Conservation (phyloP, 2,888 invertebrate genomes). For the Nezara viridula region DNA sequence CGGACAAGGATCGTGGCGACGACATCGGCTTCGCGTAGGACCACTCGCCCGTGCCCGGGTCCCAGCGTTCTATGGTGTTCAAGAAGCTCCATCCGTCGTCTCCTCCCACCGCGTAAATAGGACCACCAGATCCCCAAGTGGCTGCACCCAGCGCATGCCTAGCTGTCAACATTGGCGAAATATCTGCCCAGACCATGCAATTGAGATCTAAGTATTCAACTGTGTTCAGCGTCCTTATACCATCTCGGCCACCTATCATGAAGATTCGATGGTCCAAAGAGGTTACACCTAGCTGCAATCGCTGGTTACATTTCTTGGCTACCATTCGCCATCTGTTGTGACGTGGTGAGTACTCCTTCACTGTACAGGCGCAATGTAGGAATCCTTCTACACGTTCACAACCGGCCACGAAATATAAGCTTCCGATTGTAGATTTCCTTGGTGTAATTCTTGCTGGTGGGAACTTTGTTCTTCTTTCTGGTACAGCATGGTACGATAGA, state of each 20-base stretch:
- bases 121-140: constrained; percentile 81
- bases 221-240: constrained; percentile 92
- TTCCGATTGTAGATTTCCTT: constrained; percentile 91
- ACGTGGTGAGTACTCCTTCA: constrained; percentile 30
- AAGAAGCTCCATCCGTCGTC: constrained; percentile 98
- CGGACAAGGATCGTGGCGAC: constrained; percentile 89
- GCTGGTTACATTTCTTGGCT: constrained; percentile 82
- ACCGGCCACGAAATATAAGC: constrained; percentile 89
- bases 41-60: constrained; percentile 90
- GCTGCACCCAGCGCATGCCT: constrained; percentile 72
- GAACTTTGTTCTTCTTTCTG: constrained; percentile 72
- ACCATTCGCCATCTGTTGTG: constrained; percentile 68
- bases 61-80: constrained; percentile 94
- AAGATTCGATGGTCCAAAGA: constrained; percentile 85
- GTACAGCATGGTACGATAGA: constrained; percentile 91
- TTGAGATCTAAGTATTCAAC: constrained; percentile 91
- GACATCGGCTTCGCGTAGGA: constrained; percentile 92
- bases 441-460: constrained; percentile 87
- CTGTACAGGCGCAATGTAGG: neutral
- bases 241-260: constrained; percentile 92
- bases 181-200: constrained; percentile 82
- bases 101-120: constrained; percentile 94
- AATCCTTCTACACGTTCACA: constrained; percentile 30
- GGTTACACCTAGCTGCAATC: constrained; percentile 93
- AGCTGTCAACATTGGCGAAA: constrained; percentile 88